Percentiles rank a stretch among this genome's conserved stretches.
These are phyloP conservation scores for Podilymbus podiceps DNA, from an alignment of 2,113 vertebrate species.

Conservation along the genomic window DNA sequence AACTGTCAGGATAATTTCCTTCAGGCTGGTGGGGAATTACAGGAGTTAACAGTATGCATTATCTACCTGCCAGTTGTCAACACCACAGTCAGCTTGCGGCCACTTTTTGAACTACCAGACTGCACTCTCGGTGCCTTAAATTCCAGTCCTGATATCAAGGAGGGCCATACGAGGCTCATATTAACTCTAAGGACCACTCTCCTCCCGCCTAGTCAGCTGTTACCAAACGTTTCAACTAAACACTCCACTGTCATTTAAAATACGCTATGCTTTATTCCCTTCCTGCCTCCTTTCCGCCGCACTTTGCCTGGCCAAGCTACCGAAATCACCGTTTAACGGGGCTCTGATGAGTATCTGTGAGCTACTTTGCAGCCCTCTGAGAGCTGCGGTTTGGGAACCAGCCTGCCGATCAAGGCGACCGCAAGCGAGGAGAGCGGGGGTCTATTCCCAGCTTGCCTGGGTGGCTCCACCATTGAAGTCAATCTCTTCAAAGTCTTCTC, in stretches of 20 bases:
- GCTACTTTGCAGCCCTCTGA: not conserved
- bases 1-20: constrained; percentile 1
- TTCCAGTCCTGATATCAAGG: not conserved
- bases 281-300: fast-evolving
- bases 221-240: not conserved
- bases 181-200: not conserved
- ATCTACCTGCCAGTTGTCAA: not conserved
- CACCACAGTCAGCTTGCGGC: not conserved
- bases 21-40: not conserved
- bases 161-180: not conserved
- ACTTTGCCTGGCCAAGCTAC: fast-evolving
- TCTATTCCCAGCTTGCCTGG: not conserved
- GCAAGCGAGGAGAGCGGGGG: fast-evolving
- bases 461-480: not conserved
- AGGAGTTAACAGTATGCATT: not conserved
- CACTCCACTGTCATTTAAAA: not conserved
- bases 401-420: fast-evolving
- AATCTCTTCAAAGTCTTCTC: not conserved
- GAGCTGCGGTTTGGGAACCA: not conserved
- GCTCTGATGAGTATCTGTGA: not conserved
- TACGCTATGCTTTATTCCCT: fast-evolving
- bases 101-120: not conserved
- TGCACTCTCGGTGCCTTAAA: not conserved
- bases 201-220: not conserved
- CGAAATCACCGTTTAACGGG: not conserved